phyloP scores from a whole-genome alignment of 2,797 vertebrate genomes.

The Odontamblyopus lacepedii region DNA sequence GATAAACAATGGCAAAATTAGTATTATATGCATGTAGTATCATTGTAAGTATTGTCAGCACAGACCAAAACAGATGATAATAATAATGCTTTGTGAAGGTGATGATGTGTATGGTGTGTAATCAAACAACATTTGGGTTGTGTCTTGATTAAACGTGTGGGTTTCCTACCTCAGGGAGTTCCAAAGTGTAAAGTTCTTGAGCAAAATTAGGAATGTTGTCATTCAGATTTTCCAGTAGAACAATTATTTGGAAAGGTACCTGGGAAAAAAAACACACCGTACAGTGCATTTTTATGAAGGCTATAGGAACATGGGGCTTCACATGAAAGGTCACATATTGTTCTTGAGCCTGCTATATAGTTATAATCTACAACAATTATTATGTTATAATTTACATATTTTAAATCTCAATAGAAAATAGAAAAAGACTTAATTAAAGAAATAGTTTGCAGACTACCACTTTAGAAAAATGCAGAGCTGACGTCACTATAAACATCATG shows the following conservation, averaged over 20 bases:
- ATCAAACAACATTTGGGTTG: background rate
- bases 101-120: background rate
- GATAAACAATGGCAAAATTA: background rate
- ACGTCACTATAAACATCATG: too few species aligned
- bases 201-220: slow-evolving; percentile 69
- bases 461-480: too few species aligned
- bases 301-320: background rate
- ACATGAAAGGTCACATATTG: background rate
- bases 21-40: background rate
- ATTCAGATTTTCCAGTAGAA: slow-evolving; percentile 30
- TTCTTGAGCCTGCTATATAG: too few species aligned
- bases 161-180: slow-evolving; percentile 67
- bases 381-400: too few species aligned
- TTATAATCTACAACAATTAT: too few species aligned
- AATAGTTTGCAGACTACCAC: too few species aligned
- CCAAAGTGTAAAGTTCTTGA: rapidly evolving
- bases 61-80: background rate
- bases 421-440: background rate
- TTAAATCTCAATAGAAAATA: too few species aligned
- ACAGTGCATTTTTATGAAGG: background rate
- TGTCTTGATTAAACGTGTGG: background rate
- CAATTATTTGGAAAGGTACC: rapidly evolving
- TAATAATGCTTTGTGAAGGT: background rate
- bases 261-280: slow-evolving; percentile 27
- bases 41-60: background rate